A percentile compares a stretch with the other conserved stretches of the same genome.
Evolutionary conservation across 1,140 invertebrate genomes (phyloP).

Genomic region (Saccostrea echinata): DNA sequence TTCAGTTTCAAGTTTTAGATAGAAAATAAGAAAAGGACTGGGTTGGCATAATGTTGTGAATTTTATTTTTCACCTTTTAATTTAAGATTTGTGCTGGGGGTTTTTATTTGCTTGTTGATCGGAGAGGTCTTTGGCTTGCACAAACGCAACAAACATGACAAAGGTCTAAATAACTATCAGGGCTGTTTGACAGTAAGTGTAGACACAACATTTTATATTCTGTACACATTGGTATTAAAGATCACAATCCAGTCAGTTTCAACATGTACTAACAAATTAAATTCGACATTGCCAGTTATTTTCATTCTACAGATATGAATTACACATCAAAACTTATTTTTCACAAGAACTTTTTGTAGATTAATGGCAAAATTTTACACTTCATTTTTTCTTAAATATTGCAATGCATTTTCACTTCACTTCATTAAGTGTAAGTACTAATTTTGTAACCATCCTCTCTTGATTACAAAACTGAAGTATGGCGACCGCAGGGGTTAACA

Average conservation of each 20-base stretch:
- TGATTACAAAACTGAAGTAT: conserved; percentile 22
- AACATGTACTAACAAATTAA: neutral
- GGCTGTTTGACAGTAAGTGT: neutral
- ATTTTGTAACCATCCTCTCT: neutral
- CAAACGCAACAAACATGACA: neutral
- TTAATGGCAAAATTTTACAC: neutral
- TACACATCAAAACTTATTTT: too few species aligned
- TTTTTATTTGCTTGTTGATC: too few species aligned
- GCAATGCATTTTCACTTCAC: neutral
- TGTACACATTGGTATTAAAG: neutral
- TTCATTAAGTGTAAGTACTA: neutral
- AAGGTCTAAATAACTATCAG: neutral
- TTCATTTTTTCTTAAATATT: neutral
- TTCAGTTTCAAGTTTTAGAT: neutral
- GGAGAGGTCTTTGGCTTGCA: neutral
- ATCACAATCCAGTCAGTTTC: neutral
- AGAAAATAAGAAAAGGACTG: too few species aligned
- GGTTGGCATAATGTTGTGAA: too few species aligned
- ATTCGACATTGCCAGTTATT: neutral
- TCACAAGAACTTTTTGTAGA: neutral
- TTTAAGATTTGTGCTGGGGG: too few species aligned
- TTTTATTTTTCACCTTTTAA: too few species aligned
- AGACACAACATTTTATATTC: neutral
- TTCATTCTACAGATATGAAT: neutral
- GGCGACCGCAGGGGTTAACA: neutral